Evolutionary conservation across 2,113 vertebrate genomes (phyloP).

Genomic region (Heterochromis multidens): DNA sequence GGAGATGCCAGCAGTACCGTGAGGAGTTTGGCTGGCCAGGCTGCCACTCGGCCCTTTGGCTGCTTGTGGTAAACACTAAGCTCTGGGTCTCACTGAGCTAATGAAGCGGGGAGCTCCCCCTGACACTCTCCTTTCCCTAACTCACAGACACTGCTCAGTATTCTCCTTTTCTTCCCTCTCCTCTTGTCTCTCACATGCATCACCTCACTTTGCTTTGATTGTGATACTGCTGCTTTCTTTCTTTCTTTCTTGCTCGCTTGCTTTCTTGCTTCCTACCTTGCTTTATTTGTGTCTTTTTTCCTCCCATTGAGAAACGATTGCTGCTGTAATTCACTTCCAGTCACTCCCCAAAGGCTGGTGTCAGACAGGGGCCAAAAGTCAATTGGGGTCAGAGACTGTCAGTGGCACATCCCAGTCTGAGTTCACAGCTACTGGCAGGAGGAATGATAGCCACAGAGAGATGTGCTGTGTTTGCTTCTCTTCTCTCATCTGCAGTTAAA

Average conservation of each 20-base stretch:
- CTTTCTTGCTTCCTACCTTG: background rate
- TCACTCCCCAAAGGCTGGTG: constrained; percentile 48
- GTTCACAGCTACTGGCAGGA: constrained; percentile 5
- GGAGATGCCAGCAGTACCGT: constrained; percentile 45
- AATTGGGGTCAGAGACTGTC: constrained; percentile 59
- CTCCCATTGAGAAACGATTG: background rate
- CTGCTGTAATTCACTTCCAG: constrained; percentile 52
- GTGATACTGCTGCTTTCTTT: background rate
- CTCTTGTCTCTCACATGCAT: constrained; percentile 17
- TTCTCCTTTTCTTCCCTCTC: constrained; percentile 21
- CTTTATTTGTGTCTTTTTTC: background rate
- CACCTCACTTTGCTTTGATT: constrained; percentile 27
- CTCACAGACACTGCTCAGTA: constrained; percentile 23
- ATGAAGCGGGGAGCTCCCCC: constrained; percentile 60
- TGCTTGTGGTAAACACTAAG: constrained; percentile 57
- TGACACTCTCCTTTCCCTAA: constrained; percentile 15
- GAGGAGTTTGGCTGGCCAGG: constrained; percentile 40
- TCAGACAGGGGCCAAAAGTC: constrained; percentile 58
- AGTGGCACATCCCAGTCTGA: constrained; percentile 20
- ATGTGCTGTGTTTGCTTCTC: background rate
- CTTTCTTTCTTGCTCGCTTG: background rate
- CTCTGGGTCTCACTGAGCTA: constrained; percentile 61
- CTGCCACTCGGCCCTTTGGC: constrained; percentile 52
- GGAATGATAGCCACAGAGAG: background rate
- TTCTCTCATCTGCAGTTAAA: background rate